A percentile compares a stretch with the other conserved stretches of the same genome.
Evolutionary conservation across 2,113 vertebrate genomes (phyloP).

Genomic region (Aepyceros melampus): DNA sequence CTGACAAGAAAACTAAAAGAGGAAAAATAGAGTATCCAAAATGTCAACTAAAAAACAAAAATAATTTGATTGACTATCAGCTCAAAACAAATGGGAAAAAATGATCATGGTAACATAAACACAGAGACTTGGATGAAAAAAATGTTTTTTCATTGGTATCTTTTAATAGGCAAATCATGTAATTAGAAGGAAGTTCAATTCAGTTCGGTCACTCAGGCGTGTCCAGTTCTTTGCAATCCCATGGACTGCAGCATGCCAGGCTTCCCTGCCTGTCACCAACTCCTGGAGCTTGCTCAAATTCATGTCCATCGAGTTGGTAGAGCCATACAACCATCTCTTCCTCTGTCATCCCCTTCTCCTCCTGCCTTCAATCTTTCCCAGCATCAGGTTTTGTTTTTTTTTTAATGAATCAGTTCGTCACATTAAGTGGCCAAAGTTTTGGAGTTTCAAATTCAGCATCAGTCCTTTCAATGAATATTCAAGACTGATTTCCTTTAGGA

Average conservation of each 20-base stretch:
- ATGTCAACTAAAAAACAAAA: neutral
- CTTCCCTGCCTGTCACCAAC: neutral
- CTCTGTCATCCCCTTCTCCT: neutral
- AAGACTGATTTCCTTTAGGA: neutral
- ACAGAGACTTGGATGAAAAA: neutral
- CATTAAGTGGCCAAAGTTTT: neutral
- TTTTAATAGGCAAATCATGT: neutral
- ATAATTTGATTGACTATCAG: neutral
- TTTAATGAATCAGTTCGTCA: neutral
- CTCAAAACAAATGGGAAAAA: neutral
- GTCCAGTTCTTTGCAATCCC: neutral
- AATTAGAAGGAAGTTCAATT: neutral
- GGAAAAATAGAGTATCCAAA: neutral
- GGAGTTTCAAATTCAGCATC: neutral
- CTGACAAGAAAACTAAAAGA: neutral
- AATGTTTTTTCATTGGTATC: neutral
- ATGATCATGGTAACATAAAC: neutral
- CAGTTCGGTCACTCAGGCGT: neutral
- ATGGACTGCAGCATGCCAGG: neutral
- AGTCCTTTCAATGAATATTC: neutral
- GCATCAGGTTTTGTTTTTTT: neutral
- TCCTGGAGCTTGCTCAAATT: neutral
- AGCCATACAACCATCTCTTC: neutral
- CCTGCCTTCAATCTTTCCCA: neutral
- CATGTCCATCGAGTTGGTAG: rapidly evolving